Conservation (phyloP, 2,113 vertebrate genomes). For the Nannobrachium achirus region DNA sequence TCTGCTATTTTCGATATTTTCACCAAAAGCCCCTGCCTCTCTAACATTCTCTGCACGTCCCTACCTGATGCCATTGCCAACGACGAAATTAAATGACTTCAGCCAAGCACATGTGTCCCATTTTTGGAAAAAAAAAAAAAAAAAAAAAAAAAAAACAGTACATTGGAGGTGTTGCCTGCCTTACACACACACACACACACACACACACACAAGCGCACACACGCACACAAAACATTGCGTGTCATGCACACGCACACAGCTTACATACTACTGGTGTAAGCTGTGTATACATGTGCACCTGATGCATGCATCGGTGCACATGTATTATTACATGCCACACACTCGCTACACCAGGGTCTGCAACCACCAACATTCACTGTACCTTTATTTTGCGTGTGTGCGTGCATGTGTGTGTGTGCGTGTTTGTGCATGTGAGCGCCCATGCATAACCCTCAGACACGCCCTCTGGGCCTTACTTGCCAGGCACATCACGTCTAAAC, state of each 20-base stretch:
- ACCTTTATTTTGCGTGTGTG: no score
- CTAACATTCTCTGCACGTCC: no score
- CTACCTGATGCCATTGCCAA: conserved; percentile 75
- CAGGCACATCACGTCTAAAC: conserved; percentile 51
- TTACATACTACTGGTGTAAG: no score
- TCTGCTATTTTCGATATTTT: no score
- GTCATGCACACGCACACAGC: conserved; percentile 4
- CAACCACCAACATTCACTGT: no score
- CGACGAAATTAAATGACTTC: conserved; percentile 74
- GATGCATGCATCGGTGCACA: background rate
- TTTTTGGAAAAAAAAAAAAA: conserved; percentile 58
- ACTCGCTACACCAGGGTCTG: no score
- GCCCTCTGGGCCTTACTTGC: conserved; percentile 53
- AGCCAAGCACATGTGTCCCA: conserved; percentile 57
- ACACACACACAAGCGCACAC: conserved; percentile 1
- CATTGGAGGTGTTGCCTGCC: conserved; percentile 55
- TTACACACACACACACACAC: conserved; percentile 5
- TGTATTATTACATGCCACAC: background rate
- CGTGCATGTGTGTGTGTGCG: no score
- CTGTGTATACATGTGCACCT: no score
- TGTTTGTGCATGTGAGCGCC: no score
- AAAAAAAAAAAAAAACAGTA: no score
- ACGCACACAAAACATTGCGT: no score
- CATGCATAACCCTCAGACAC: background rate
- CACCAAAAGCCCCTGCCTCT: no score